Evolutionary conservation across 2,888 invertebrate species (phyloP), one percentile per base, ranked within the genome.

Genomic region (Pollenia angustigena): DNA sequence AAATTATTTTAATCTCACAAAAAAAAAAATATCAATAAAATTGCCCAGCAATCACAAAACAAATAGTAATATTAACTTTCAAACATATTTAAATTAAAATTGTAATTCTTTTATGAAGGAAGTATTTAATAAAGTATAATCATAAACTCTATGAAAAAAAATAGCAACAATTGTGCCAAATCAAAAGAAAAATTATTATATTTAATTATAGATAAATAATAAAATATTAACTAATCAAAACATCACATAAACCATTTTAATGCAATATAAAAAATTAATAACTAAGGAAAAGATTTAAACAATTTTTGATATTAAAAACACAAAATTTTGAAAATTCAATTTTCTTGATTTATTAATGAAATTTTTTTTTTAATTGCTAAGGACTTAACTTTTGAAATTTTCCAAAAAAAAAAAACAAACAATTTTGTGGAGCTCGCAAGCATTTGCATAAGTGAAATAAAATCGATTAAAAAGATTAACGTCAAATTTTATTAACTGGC

Each of bases 101-200:
- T 8, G 62, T 69, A 52, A 46, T 54, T 66, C n/a, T 75, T 74
- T 75, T 64, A 64, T 64, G 71, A 23, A 60, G 78, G 23, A 44
- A 40, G 60, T 82, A 81, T 78, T 74, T 48, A 60, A 82, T 82
- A 71, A 44, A 75, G 18, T 74, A 78, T 87, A 76, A 78, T 72
- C 87, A 88, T 68, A 75, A 46, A 83, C 40, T 80, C 54, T 56
- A 42, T 74, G 58, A 75, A 79, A 54, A 32, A 32, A 56, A 79
- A 79, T 72, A 78, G 82, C 87, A 86, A 88, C 88, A 80, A 83
- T 88, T 89, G 89, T 89, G 89, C 89, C 89, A 89, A 89, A 89
- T 84, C 72, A 78, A 88, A 78, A 87, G 62, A 46, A 81, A 71
- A 85, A 62, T 56, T 69, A 75, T 79, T 72, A 40, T 40, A 48